A percentile compares a stretch with the other conserved stretches of the same genome.
phyloP scores from a whole-genome alignment of 2,797 vertebrate species.

The Muscicapa comitata region DNA sequence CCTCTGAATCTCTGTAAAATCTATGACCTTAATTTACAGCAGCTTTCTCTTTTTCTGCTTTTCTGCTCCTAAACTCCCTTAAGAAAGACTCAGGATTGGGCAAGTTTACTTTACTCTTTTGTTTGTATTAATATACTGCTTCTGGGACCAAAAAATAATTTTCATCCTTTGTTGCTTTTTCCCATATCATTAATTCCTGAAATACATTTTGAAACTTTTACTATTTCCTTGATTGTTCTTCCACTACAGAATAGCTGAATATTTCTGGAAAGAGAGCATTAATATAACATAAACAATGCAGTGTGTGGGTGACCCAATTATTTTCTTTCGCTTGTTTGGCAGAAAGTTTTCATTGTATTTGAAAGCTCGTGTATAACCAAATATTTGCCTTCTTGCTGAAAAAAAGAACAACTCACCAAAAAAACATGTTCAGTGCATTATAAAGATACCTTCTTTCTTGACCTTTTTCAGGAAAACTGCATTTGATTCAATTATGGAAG shows the following conservation, averaged over 20 bases:
- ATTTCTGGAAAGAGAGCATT: neutral
- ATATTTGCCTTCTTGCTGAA: neutral
- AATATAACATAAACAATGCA: neutral
- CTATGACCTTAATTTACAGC: neutral
- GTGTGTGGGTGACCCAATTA: neutral
- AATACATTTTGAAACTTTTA: neutral
- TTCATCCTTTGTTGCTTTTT: neutral
- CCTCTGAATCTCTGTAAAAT: neutral
- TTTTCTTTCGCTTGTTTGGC: neutral
- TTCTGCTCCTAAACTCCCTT: neutral
- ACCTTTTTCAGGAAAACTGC: neutral
- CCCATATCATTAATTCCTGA: neutral
- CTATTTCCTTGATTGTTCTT: neutral
- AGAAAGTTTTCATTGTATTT: neutral
- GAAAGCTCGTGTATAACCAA: neutral
- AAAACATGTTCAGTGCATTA: neutral
- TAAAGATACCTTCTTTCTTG: neutral
- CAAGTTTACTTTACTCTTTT: neutral
- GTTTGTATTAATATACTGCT: neutral
- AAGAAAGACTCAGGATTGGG: neutral
- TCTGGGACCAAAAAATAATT: neutral
- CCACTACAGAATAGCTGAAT: neutral
- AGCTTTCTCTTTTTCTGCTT: neutral
- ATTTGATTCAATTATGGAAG: neutral
- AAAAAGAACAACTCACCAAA: fast-evolving